Base-by-base conservation (phyloP, 2,888 invertebrate species). In the Nymphalis urticae region DNA sequence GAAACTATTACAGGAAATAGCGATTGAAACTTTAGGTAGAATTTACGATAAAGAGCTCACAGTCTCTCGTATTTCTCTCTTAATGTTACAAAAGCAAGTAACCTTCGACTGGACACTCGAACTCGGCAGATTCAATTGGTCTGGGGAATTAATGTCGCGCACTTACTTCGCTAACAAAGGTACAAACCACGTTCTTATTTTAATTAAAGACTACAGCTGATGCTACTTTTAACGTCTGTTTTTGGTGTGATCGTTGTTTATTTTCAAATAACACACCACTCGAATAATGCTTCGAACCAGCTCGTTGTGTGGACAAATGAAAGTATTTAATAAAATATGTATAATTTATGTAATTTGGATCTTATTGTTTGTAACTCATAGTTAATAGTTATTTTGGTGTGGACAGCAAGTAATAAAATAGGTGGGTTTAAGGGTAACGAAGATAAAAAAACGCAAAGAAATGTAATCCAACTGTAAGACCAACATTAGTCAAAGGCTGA, bases 401-500 rank as follows among this genome's bases (percentile, higher is more conserved):
- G 27, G 27, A 32, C 6, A 32, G 6, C 6, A 13, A 42, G 42
- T 13, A 42, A 42, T 42, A 13, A 42, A 0, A 42, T 42, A 42
- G 42, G 13, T 42, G 4, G 10, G 2, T 13, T 42, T 13, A 42
- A 13, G 42, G 42, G 13, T 42, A 13, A 13, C 1, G 13, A 13
- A 42, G 13, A 42, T 42, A 3, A 19, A 51, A 21, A 27, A 13
- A 54, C 47, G 32, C 32, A 16, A 53, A 17, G 47, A 62, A 56
- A 21, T 50, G 50, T 56, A 62, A 56, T 67, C 62, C 54, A 36
- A 56, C 19, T 48, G 54, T 48, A 63, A 48, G 51, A 54, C 48
- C 58, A 21, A 60, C 73, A 80, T 82, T 81, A 83, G 79, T 83
- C 80, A 83, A 78, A 73, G 75, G 71, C 73, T 69, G 69, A 75